Evolutionary conservation across 2,113 vertebrate species (phyloP), one percentile per base, ranked within the genome.

Genomic region (Anolis carolinensis): DNA sequence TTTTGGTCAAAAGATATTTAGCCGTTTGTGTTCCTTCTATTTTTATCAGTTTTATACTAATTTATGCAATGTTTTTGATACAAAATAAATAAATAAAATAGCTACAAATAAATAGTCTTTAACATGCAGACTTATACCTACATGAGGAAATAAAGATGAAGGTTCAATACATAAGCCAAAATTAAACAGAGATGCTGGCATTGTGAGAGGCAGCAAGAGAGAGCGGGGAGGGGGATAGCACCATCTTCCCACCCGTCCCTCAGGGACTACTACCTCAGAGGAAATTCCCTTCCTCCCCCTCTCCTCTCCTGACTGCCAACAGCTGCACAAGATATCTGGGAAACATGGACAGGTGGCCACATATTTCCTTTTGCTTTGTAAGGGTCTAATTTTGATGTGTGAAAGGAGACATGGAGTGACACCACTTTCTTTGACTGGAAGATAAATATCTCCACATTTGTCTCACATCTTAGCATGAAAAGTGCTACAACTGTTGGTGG

Each of bases 261-360:
- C 25, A 25, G 20, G 14, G 30, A 76, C 77, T 55, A 39, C 39
- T 30, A 80, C 5, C 13, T 80, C 59, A 80, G 82, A 88, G 82
- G 82, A 88, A 88, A 84, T 84, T 84, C 82, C 39, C 85, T 75
- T 86, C 82, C 76, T 68, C 68, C 71, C 86, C 76, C 32, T 8
- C 55, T 82, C 25, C 10, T 67, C 39, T 81, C 32, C 70, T 25
- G 48, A 67, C 39, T 25, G 16, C 59, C 7, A 79, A 77, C 87
- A 88, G 82, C 82, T 88, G 70, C 77, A 55, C 68, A 84, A 74
- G 68, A 84, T 79, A 39, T 80, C 81, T 80, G 76, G 76, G 82
- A 88, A 80, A 5, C n/a, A 52, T 80, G 77, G 82, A 84, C 77
- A 88, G 87, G 68, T 84, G 77, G 70, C 39, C 23, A 50, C 70